Percentiles rank a stretch among this genome's conserved stretches.
phyloP scores from a whole-genome alignment of 1,140 invertebrate species.

The Bradynema listronoti region DNA sequence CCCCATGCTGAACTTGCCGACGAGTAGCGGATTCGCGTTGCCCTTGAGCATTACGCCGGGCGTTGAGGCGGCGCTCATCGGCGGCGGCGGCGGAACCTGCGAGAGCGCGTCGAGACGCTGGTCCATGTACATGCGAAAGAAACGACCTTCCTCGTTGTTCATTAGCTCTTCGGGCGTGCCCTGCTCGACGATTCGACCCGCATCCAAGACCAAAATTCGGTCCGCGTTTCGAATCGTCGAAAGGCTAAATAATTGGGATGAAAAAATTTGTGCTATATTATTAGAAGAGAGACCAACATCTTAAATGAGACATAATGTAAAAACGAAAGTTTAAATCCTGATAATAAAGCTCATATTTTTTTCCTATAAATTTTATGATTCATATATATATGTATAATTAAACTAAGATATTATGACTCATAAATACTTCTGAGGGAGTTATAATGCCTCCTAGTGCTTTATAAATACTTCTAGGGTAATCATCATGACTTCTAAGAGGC shows the following conservation, averaged over 20 bases:
- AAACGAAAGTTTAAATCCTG: too few relatives aligned
- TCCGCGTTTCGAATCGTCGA: slow-evolving; percentile 43
- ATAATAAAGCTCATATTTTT: too few relatives aligned
- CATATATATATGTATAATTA: too few relatives aligned
- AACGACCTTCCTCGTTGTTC: slow-evolving; percentile 50
- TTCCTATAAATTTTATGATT: too few relatives aligned
- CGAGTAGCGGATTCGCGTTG: slow-evolving; percentile 12
- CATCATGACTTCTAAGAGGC: too few relatives aligned
- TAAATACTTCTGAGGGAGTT: too few relatives aligned
- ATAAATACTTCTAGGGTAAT: too few relatives aligned
- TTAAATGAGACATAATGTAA: too few relatives aligned
- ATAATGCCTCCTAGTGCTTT: too few relatives aligned
- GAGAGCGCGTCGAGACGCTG: slow-evolving; percentile 31
- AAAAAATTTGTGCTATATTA: slow-evolving; percentile 7
- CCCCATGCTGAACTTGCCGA: slow-evolving; percentile 38
- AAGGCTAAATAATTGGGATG: background rate
- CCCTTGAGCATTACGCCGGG: background rate
- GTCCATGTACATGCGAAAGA: slow-evolving; percentile 56
- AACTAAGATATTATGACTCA: too few relatives aligned
- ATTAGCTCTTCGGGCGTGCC: slow-evolving; percentile 62
- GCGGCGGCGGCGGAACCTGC: slow-evolving; percentile 4
- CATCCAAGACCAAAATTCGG: slow-evolving; percentile 63
- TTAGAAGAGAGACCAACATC: too few relatives aligned
- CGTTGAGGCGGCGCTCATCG: background rate
- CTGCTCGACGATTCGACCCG: slow-evolving; percentile 62